Percentiles rank a stretch among this genome's conserved stretches.
Evolutionary conservation across 2,797 vertebrate genomes (phyloP).

Genomic region (Anguilla obscura): DNA sequence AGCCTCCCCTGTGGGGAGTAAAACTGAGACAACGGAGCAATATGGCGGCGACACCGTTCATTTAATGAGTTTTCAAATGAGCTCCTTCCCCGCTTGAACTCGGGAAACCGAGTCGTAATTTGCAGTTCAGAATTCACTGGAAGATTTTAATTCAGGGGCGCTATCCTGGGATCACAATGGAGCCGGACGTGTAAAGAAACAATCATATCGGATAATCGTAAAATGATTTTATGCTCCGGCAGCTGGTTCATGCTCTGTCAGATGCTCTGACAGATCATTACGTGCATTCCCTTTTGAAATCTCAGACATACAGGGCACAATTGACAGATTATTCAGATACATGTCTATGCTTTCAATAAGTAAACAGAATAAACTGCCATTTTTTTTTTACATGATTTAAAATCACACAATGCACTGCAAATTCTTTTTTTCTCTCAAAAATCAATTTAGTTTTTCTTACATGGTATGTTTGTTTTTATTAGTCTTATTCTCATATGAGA

Average conservation of each 20-base stretch:
- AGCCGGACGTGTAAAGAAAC: not conserved
- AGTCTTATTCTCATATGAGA: not conserved
- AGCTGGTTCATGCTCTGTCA: too few species aligned
- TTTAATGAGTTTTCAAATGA: slow-evolving; percentile 25
- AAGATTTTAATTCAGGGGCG: not conserved
- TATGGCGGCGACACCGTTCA: not conserved
- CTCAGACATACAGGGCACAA: not conserved
- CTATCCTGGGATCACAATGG: not conserved
- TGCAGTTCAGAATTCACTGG: not conserved
- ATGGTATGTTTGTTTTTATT: not conserved
- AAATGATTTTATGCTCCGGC: not conserved
- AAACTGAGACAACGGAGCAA: not conserved
- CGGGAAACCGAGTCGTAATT: not conserved
- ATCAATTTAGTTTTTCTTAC: not conserved
- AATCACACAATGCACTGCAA: not conserved
- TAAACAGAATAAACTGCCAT: too few species aligned
- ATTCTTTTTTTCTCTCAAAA: not conserved
- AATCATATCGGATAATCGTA: not conserved
- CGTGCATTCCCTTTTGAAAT: too few species aligned
- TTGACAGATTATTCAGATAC: not conserved
- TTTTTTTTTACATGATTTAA: not conserved
- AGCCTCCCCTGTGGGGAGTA: not conserved
- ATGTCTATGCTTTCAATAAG: not conserved
- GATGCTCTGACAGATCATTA: too few species aligned
- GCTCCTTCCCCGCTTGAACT: not conserved